Base-by-base conservation (phyloP, 2,797 vertebrate species). In the Numenius phaeopus region DNA sequence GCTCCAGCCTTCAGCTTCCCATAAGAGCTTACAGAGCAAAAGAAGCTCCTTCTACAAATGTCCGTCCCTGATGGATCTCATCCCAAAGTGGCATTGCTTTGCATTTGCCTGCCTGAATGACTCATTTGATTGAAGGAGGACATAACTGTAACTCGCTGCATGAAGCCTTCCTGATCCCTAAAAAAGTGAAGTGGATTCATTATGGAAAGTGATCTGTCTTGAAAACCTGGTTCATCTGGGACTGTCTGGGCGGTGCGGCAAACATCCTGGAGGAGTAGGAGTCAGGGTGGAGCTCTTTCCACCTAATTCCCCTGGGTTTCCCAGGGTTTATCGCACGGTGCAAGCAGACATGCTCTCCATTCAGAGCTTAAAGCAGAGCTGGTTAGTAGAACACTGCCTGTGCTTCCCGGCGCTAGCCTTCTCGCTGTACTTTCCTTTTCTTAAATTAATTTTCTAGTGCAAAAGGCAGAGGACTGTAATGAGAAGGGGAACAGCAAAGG, bases 181-280 rank as follows among this genome's bases (percentile, higher is more conserved):
- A 79, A 89, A 84, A 61, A 46, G 52, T 59, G 30, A 79, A 76
- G 85, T 59, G 64, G 42, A 50, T 75, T 92, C 29, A 22, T 79
- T 92, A 85, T 34, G 84, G 64, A 83, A 96, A 93, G 91, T 5
- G 17, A 91, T n/a, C 91, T 86, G 90, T 91, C 97, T 76, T 97
- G 97, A 96, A 95, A 97, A 79, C 95, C 94, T 89, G 85, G 94
- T 97, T 97, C 71, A n/a, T 65, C 90, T 0, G 0, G 87, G 83
- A 79, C 77, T 23, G 55, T 24, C 62, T 79, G 87, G 81, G 91
- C 0, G 21, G 59, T 39, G 50, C 16, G 0, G 4, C 6, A 30
- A 69, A 46, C 0, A 0, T 5, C 14, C 40, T 42, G 66, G 40
- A 93, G 49, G 67, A 96, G 94, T 86, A 83, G 91, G 92, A 93